Evolutionary conservation across 2,797 vertebrate genomes (phyloP).

Genomic region (Sarcoramphus papa): DNA sequence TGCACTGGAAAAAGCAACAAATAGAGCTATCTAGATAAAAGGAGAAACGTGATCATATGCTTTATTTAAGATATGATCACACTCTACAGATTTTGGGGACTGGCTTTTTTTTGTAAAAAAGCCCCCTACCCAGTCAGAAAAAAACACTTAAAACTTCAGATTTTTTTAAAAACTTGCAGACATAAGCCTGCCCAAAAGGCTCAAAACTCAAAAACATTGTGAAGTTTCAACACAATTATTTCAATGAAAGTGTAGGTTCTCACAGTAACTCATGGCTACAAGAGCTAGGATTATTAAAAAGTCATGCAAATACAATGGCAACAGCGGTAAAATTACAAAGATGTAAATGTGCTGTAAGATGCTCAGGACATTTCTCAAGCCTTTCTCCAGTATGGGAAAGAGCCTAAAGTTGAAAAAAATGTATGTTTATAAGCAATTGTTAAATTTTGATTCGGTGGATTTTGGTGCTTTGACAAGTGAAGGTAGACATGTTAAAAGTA

Average conservation of each 20-base stretch:
- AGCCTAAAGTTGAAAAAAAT: background rate
- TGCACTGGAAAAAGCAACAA: background rate
- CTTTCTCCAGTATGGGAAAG: background rate
- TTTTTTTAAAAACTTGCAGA: background rate
- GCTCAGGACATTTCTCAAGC: background rate
- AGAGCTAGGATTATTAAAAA: background rate
- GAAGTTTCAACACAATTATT: background rate
- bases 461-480: accelerated
- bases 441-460: background rate
- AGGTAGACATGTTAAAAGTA: background rate
- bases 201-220: background rate
- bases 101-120: background rate
- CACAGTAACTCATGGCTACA: background rate
- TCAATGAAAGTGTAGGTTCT: background rate
- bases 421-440: background rate
- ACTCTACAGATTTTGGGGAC: background rate
- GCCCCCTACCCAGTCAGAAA: background rate
- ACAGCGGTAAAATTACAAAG: background rate
- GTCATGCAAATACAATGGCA: background rate
- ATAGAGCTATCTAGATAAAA: background rate
- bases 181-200: background rate
- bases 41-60: background rate
- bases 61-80: background rate
- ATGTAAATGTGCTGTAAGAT: background rate
- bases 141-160: background rate